Percentiles rank a stretch among this genome's conserved stretches.
Conservation (phyloP, 1,140 invertebrate species). For the Panagrolaimus sp. region DNA sequence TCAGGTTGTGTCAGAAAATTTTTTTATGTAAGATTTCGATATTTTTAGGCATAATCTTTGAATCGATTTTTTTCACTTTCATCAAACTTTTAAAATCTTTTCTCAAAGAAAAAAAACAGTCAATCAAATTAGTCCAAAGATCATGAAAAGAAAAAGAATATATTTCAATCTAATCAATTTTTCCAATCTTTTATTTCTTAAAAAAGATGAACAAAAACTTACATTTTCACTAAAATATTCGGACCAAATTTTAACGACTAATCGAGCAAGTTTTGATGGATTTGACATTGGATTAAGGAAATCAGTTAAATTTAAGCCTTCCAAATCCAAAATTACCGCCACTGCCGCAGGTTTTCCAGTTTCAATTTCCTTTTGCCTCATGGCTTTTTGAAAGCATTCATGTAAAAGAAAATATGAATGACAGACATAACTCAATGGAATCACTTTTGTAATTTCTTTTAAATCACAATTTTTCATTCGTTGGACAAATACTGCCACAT, state of each 20-base stretch:
- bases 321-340: slow-evolving; percentile 33
- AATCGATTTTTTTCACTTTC: no score
- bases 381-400: slow-evolving; percentile 33
- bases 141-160: not conserved
- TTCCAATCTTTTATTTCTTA: not conserved
- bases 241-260: slow-evolving; percentile 40
- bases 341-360: slow-evolving; percentile 27
- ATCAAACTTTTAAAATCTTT: not conserved
- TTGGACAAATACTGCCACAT: slow-evolving; percentile 39
- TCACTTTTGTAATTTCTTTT: slow-evolving; percentile 40
- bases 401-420: slow-evolving; percentile 40
- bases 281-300: slow-evolving; percentile 35
- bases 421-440: slow-evolving; percentile 35
- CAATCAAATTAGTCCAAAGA: not conserved
- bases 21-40: no score
- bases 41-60: no score
- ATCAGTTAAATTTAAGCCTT: slow-evolving; percentile 28
- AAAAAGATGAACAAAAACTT: slow-evolving; percentile 18
- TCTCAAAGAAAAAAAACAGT: not conserved
- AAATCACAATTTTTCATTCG: slow-evolving; percentile 33
- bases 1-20: no score
- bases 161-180: not conserved
- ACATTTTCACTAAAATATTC: slow-evolving; percentile 44
- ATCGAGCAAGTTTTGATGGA: slow-evolving; percentile 26
- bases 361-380: slow-evolving; percentile 29